Percentiles rank a stretch among this genome's conserved stretches.
Conservation (phyloP, 2,888 invertebrate species). For the Cremastinae sp. region DNA sequence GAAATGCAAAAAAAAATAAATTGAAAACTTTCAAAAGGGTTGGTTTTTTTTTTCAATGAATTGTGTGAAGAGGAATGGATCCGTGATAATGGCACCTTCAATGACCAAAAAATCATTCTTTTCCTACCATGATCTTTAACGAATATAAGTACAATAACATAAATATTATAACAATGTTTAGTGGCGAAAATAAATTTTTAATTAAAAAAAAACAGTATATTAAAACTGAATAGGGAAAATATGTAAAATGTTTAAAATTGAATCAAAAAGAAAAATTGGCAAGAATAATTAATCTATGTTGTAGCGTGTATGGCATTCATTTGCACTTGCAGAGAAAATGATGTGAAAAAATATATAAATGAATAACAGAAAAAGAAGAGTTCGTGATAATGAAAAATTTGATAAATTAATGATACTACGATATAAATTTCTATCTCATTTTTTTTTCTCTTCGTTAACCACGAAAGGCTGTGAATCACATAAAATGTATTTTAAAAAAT, state of each 20-base stretch:
- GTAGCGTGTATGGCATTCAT: constrained; percentile 43
- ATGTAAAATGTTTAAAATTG: constrained; percentile 36
- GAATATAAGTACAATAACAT: background rate
- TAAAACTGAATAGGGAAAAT: constrained; percentile 17
- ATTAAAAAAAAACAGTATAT: constrained; percentile 1
- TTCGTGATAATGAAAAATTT: background rate
- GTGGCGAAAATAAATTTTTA: background rate
- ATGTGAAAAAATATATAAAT: constrained; percentile 1
- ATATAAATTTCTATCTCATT: background rate
- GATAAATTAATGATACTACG: background rate
- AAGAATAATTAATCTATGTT: constrained; percentile 49
- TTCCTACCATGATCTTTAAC: background rate
- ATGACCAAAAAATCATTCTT: background rate
- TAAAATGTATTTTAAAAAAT: constrained; percentile 14
- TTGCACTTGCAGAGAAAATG: constrained; percentile 26
- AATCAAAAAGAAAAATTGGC: constrained; percentile 50
- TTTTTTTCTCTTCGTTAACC: constrained; percentile 13
- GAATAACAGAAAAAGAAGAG: constrained; percentile 15
- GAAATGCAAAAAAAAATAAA: constrained; percentile 30
- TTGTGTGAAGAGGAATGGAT: background rate
- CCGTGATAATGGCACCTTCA: constrained; percentile 44
- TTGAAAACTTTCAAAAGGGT: constrained; percentile 2
- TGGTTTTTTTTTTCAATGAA: constrained; percentile 27
- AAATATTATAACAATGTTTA: constrained; percentile 1
- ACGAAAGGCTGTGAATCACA: constrained; percentile 24